These are phyloP conservation scores for Spisula solida DNA, from an alignment of 2,888 invertebrate genomes.

Conservation along the genomic window DNA sequence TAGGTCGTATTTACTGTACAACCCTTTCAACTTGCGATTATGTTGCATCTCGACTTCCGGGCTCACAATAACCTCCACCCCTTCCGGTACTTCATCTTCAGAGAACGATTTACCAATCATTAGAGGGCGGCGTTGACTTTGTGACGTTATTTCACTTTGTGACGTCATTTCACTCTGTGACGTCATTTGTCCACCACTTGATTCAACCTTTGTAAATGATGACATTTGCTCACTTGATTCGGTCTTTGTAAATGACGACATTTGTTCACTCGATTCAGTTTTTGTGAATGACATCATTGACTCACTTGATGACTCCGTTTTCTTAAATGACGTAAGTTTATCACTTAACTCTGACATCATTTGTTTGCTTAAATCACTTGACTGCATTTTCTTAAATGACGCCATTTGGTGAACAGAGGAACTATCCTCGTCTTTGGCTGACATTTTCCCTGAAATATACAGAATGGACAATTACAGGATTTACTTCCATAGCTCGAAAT, in stretches of 20 bases:
- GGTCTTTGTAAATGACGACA: conserved; percentile 48
- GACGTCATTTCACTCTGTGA: conserved; percentile 22
- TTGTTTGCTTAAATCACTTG: background rate
- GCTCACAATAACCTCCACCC: background rate
- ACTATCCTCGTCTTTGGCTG: conserved; percentile 49
- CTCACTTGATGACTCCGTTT: no score
- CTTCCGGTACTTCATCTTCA: background rate
- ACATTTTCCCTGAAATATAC: conserved; percentile 33
- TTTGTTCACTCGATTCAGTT: conserved; percentile 27
- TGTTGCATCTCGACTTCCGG: background rate
- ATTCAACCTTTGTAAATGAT: conserved; percentile 35
- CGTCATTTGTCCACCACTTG: conserved; percentile 17
- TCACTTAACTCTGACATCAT: conserved; percentile 49
- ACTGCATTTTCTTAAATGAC: conserved; percentile 28
- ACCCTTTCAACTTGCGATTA: background rate
- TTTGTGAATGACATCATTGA: conserved; percentile 54
- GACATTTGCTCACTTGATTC: conserved; percentile 49
- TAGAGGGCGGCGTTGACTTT: conserved; percentile 55
- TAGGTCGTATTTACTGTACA: background rate
- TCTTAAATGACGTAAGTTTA: conserved; percentile 31
- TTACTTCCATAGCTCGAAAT: background rate
- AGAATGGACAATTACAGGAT: background rate
- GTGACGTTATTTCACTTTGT: conserved; percentile 30
- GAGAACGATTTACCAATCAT: conserved; percentile 16
- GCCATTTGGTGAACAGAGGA: conserved; percentile 68